Conservation (phyloP, 2,797 vertebrate species). For the Danio tinwini region DNA sequence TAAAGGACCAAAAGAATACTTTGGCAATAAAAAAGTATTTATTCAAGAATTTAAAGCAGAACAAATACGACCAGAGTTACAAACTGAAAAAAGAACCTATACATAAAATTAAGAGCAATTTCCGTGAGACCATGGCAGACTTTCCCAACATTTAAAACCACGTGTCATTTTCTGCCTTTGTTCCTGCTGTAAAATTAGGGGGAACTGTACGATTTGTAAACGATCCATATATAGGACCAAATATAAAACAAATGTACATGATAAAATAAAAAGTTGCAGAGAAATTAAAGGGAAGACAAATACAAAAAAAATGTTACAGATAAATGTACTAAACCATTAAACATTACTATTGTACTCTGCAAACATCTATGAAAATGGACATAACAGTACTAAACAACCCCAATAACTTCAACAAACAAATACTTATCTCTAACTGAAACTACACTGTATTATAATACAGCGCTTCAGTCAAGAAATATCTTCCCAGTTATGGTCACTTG, state of each 20-base stretch:
- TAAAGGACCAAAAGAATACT: constrained; percentile 19
- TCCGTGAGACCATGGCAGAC: constrained; percentile 48
- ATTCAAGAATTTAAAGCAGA: constrained; percentile 63
- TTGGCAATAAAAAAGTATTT: constrained; percentile 60
- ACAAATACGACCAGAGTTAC: constrained; percentile 38
- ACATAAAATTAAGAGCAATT: constrained; percentile 40
- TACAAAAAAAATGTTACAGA: neutral
- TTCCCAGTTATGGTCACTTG: neutral
- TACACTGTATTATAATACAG: neutral
- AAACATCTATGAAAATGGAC: neutral
- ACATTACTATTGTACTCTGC: neutral
- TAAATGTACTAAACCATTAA: neutral
- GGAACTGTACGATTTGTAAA: neutral
- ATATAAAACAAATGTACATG: constrained; percentile 25
- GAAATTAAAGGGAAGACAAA: neutral
- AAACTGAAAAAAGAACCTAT: constrained; percentile 23
- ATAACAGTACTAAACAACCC: neutral
- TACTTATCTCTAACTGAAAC: neutral
- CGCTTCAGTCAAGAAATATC: neutral
- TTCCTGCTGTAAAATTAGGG: constrained; percentile 3
- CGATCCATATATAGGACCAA: constrained; percentile 19
- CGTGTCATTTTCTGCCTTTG: constrained; percentile 36
- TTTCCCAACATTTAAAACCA: constrained; percentile 43
- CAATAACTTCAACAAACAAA: neutral
- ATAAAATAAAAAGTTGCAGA: neutral